Evolutionary conservation across 2,113 vertebrate genomes (phyloP).

Genomic region (Anoplopoma fimbria): DNA sequence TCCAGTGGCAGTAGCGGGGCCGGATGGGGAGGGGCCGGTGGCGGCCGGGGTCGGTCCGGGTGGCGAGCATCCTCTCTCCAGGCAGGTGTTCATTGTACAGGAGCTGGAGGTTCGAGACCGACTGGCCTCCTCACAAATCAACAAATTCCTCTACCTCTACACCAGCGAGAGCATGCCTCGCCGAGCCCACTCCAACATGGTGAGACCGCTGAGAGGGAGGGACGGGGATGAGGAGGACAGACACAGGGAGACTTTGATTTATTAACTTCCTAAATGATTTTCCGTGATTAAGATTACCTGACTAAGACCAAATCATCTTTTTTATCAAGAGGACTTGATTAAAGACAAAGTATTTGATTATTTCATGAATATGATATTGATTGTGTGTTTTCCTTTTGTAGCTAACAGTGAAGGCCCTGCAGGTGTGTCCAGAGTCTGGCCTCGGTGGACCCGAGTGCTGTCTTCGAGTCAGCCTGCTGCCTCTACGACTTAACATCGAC

Average conservation of each 20-base stretch:
- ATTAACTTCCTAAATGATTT: not conserved
- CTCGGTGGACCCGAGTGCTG: slow-evolving; percentile 91
- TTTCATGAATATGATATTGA: not conserved
- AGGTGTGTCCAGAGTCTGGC: slow-evolving; percentile 87
- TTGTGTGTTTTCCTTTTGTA: slow-evolving; percentile 57
- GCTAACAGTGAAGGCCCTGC: slow-evolving; percentile 93
- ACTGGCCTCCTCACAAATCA: slow-evolving; percentile 91
- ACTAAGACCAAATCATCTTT: not conserved
- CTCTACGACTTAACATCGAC: slow-evolving; percentile 92
- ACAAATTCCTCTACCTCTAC: slow-evolving; percentile 95
- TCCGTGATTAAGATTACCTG: not conserved
- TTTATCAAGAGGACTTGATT: not conserved
- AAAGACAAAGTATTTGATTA: not conserved
- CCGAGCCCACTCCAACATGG: slow-evolving; percentile 94
- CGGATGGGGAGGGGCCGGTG: slow-evolving; percentile 67
- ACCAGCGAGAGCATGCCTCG: slow-evolving; percentile 94
- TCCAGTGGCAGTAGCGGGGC: slow-evolving; percentile 55
- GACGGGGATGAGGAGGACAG: not conserved
- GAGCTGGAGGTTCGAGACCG: slow-evolving; percentile 93
- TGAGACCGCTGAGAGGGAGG: slow-evolving; percentile 53
- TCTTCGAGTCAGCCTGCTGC: slow-evolving; percentile 90
- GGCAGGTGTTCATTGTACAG: slow-evolving; percentile 95
- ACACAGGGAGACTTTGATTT: not conserved
- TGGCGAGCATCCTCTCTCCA: slow-evolving; percentile 88
- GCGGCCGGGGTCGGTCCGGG: slow-evolving; percentile 43